Base-by-base conservation (phyloP, 2,888 invertebrate genomes). In the Hymenopus coronatus region DNA sequence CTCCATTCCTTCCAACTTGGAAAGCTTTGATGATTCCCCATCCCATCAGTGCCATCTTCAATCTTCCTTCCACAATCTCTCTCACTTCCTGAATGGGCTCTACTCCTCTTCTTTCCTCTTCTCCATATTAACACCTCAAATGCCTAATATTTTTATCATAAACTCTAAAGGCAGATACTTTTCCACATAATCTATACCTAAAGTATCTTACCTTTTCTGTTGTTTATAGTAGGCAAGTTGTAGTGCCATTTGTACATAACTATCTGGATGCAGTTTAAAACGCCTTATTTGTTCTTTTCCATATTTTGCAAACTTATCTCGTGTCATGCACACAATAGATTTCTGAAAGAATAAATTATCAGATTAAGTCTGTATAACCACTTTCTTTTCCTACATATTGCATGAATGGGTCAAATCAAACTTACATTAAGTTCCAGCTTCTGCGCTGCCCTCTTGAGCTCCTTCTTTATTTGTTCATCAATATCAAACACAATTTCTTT, bases 191-290 rank as follows among this genome's bases (percentile, higher is more conserved):
- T 9, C 40, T 40, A 12, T 40, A 40, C 12, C 40, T 12, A 12
- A 40, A 40, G 12, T 40, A n/a, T 40, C 91, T 90, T 90, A 93
- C 92, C 91, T 92, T 27, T 93, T 92, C 91, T 96, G 94, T 90
- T 95, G 91, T 91, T 93, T 94, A 90, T 93, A 94, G 91, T 95
- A 96, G 0, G 95, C 94, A 91, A 94, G 93, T 91, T 96, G 96
- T 90, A 96, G 92, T 0, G 94, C 93, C 91, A 95, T 93, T 92
- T 96, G 96, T 9, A 95, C 93, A 91, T 94, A 95, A 0, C 95
- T 94, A 91, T 96, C 96, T 4, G 95, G 95, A 92, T 96, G 95
- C 40, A 95, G 91, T 88, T 94, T 94, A 33, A 92, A 92, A 0
- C 91, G 91, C 90, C 95, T 94, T 88, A 95, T 93, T 88, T 93